Percentiles rank a stretch among this genome's conserved stretches.
Evolutionary conservation across 64 coral and sea anemone genomes (phyloP).

Genomic region (Orbicella faveolata): DNA sequence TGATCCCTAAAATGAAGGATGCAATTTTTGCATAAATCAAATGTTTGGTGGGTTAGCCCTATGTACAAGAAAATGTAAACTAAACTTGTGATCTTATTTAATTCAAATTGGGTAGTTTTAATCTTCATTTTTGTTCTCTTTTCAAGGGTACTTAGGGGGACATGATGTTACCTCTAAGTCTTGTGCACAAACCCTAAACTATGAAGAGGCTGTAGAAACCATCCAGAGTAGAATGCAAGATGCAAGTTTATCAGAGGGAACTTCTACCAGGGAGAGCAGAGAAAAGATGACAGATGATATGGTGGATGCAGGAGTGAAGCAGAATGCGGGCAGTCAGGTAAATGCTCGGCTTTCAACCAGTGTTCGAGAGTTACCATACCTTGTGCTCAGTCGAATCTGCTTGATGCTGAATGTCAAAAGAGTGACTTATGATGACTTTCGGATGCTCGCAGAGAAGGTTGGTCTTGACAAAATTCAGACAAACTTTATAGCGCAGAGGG

Average conservation of each 20-base stretch:
- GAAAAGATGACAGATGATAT: neutral
- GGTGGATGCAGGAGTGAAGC: neutral
- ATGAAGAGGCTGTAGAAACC: neutral
- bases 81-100: too few species aligned
- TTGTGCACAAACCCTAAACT: neutral
- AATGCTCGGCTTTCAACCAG: neutral
- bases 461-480: neutral
- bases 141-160: neutral
- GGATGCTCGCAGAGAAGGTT: slow-evolving; percentile 23
- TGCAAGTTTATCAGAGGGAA: neutral
- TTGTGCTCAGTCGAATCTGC: neutral
- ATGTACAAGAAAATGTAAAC: too few species aligned
- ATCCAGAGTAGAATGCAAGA: neutral
- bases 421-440: slow-evolving; percentile 8
- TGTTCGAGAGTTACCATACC: neutral
- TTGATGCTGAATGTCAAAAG: neutral
- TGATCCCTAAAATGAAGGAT: too few species aligned
- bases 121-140: neutral
- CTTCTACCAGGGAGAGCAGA: neutral
- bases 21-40: too few species aligned
- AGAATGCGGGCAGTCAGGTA: too few species aligned
- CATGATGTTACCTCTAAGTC: too few species aligned
- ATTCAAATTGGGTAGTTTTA: neutral
- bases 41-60: too few species aligned
- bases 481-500: neutral